phyloP scores from a whole-genome alignment of 2,113 vertebrate genomes.

The Sinocyclocheilus grahami region DNA sequence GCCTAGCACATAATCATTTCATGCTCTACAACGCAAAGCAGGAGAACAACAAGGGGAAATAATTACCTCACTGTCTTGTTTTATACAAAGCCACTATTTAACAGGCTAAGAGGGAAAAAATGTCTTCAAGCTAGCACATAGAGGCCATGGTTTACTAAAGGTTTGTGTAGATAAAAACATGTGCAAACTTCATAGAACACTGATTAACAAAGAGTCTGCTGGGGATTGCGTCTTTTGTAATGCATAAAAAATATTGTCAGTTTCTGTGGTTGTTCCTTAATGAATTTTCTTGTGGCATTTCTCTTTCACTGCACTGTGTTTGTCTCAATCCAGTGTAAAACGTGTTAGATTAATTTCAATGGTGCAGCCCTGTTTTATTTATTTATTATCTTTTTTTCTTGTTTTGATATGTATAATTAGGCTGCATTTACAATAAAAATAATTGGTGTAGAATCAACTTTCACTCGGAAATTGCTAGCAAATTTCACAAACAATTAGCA shows the following conservation, averaged over 20 bases:
- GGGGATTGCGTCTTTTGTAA: background rate
- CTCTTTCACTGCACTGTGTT: background rate
- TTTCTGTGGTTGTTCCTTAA: background rate
- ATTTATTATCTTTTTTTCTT: background rate
- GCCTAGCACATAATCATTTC: constrained; percentile 63
- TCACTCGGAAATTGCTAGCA: background rate
- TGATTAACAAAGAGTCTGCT: background rate
- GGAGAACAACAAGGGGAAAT: constrained; percentile 59
- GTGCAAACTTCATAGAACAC: background rate
- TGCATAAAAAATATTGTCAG: background rate
- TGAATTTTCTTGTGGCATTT: background rate
- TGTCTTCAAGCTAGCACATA: constrained; percentile 25
- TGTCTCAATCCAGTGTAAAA: background rate
- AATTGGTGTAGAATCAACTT: background rate
- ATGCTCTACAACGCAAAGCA: constrained; percentile 59
- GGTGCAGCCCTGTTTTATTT: too few species aligned
- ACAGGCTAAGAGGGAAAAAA: constrained; percentile 44
- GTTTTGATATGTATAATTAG: background rate
- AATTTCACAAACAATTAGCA: background rate
- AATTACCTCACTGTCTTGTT: constrained; percentile 64
- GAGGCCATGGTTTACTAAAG: constrained; percentile 4
- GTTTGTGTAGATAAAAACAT: constrained; percentile 20
- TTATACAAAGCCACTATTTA: constrained; percentile 52
- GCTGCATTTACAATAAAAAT: background rate
- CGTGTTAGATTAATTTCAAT: background rate